Percentiles rank a stretch among this genome's conserved stretches.
These are phyloP conservation scores for Brachionus manjavacas DNA, from an alignment of 1,140 invertebrate genomes.

Conservation along the genomic window DNA sequence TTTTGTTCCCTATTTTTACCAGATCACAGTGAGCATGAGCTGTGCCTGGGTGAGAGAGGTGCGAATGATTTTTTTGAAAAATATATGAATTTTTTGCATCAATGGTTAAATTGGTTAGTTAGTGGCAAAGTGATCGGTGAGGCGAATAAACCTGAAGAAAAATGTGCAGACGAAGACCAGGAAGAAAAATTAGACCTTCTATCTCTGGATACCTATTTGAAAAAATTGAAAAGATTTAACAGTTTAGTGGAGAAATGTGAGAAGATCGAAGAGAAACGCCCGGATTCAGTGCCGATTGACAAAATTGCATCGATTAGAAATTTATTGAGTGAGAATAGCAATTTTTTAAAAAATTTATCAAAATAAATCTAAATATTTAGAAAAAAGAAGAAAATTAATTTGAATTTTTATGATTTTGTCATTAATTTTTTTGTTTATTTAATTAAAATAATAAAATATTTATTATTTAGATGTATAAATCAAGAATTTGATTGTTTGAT, in stretches of 20 bases:
- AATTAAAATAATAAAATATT: no score
- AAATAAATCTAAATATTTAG: neutral
- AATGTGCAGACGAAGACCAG: neutral
- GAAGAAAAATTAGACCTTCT: neutral
- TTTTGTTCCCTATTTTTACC: conserved; percentile 34
- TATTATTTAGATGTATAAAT: no score
- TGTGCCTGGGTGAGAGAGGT: neutral
- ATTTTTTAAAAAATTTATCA: conserved; percentile 34
- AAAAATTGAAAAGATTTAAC: conserved; percentile 10
- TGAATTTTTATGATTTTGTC: neutral
- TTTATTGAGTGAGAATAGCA: conserved; percentile 24
- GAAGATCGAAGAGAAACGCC: neutral
- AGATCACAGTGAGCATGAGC: conserved; percentile 33
- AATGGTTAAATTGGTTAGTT: conserved; percentile 28
- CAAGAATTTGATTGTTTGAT: no score
- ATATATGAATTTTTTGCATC: conserved; percentile 17
- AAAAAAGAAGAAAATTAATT: neutral
- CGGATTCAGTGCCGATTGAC: neutral
- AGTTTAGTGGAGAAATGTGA: neutral
- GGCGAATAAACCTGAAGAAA: neutral
- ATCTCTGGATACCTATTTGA: neutral
- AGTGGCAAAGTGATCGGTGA: neutral
- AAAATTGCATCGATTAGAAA: neutral
- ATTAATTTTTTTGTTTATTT: no score
- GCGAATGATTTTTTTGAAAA: neutral